Percentiles rank a stretch among this genome's conserved stretches.
phyloP scores from a whole-genome alignment of 2,888 invertebrate species.

The Ormyrus rosae region DNA sequence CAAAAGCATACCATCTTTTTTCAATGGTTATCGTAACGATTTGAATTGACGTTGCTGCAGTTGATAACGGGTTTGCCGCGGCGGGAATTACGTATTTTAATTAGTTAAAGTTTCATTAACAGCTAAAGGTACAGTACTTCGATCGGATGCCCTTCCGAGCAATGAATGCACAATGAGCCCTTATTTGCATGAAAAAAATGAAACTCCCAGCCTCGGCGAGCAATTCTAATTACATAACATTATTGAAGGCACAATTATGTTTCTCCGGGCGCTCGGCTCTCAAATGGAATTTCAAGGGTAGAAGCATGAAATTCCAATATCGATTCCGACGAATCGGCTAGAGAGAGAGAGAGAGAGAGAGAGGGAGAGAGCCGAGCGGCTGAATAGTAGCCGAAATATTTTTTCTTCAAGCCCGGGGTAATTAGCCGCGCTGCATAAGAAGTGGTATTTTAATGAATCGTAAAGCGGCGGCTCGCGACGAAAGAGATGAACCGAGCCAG shows the following conservation, averaged over 20 bases:
- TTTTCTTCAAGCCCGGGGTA: slow-evolving; percentile 57
- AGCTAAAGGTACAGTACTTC: too few species aligned
- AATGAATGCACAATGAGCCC: too few species aligned
- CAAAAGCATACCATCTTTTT: too few species aligned
- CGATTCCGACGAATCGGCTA: slow-evolving; percentile 48
- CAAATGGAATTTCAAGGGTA: slow-evolving; percentile 56
- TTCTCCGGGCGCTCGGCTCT: background rate
- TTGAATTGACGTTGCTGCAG: too few species aligned
- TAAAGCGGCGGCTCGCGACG: slow-evolving; percentile 64
- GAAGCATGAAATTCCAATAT: slow-evolving; percentile 58
- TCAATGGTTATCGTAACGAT: too few species aligned
- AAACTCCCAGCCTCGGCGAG: background rate
- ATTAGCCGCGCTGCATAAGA: slow-evolving; percentile 71
- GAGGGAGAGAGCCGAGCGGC: slow-evolving; percentile 11
- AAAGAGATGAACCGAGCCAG: slow-evolving; percentile 52
- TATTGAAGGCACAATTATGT: slow-evolving; percentile 41
- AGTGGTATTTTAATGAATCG: slow-evolving; percentile 72
- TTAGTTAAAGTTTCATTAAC: too few species aligned
- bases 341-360: slow-evolving; percentile 35
- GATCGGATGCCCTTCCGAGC: too few species aligned
- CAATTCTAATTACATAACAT: slow-evolving; percentile 39
- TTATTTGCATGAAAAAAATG: too few species aligned
- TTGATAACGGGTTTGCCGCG: too few species aligned
- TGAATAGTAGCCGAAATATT: slow-evolving; percentile 56
- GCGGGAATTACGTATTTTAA: too few species aligned